phyloP scores from a whole-genome alignment of 2,888 invertebrate species.

The Masnerella sp. region DNA sequence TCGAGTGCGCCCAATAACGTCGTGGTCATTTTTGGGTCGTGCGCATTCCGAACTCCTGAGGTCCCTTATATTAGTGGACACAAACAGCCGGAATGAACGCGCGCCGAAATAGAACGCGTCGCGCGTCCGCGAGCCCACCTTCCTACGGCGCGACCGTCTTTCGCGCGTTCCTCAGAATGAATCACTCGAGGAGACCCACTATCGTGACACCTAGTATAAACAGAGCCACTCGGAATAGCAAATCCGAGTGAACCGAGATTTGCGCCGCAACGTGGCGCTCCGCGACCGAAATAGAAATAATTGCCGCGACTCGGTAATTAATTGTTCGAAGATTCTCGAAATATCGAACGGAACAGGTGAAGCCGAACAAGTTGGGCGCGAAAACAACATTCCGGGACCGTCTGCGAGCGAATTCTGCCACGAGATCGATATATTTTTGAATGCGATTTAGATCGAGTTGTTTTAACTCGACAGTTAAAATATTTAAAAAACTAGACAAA shows the following conservation, averaged over 20 bases:
- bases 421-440: too few species aligned
- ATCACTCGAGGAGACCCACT: conserved; percentile 56
- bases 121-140: conserved; percentile 46
- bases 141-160: conserved; percentile 56
- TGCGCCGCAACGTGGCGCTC: conserved; percentile 26
- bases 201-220: conserved; percentile 54
- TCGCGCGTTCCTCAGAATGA: conserved; percentile 59
- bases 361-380: conserved; percentile 9
- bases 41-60: conserved; percentile 48
- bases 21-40: conserved; percentile 38
- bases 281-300: conserved; percentile 44
- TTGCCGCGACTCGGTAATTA: conserved; percentile 48
- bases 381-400: conserved; percentile 26
- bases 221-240: conserved; percentile 48
- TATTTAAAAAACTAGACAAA: too few species aligned
- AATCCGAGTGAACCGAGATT: conserved; percentile 32
- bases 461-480: too few species aligned
- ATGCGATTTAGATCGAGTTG: too few species aligned
- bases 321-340: conserved; percentile 39
- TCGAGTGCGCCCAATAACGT: conserved; percentile 31
- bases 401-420: too few species aligned
- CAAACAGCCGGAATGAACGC: conserved; percentile 73
- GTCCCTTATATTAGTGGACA: conserved; percentile 71
- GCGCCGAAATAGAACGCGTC: conserved; percentile 68
- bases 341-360: conserved; percentile 43